phyloP scores from a whole-genome alignment of 2,888 invertebrate species.

The Lycocerus yunnanus region DNA sequence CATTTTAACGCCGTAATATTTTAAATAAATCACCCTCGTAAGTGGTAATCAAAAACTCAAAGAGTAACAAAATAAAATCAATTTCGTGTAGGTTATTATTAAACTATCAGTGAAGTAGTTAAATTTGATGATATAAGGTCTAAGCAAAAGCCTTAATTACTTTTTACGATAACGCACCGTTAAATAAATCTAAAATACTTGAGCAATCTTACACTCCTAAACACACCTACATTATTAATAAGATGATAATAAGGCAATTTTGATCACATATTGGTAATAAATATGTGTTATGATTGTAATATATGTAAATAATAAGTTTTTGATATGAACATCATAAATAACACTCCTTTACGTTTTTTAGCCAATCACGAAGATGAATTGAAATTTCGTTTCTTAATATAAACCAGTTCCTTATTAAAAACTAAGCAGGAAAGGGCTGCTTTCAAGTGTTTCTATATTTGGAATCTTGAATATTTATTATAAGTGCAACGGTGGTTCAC shows the following conservation, averaged over 20 bases:
- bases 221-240: background rate
- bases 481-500: background rate
- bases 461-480: background rate
- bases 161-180: background rate
- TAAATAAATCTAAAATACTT: background rate
- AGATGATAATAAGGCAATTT: conserved; percentile 1
- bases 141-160: background rate
- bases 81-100: background rate
- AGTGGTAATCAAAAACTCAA: background rate
- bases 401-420: background rate
- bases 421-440: background rate
- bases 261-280: background rate
- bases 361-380: background rate
- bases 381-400: background rate
- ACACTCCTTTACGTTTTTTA: background rate
- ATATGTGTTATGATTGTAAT: background rate
- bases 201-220: background rate
- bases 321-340: background rate
- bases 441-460: background rate
- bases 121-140: background rate
- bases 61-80: background rate
- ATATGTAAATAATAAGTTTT: background rate
- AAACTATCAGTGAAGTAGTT: background rate
- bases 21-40: background rate
- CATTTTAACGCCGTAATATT: background rate